A percentile compares a stretch with the other conserved stretches of the same genome.
Conservation (phyloP, 1,140 invertebrate genomes). For the Phenacoccus solenopsis region DNA sequence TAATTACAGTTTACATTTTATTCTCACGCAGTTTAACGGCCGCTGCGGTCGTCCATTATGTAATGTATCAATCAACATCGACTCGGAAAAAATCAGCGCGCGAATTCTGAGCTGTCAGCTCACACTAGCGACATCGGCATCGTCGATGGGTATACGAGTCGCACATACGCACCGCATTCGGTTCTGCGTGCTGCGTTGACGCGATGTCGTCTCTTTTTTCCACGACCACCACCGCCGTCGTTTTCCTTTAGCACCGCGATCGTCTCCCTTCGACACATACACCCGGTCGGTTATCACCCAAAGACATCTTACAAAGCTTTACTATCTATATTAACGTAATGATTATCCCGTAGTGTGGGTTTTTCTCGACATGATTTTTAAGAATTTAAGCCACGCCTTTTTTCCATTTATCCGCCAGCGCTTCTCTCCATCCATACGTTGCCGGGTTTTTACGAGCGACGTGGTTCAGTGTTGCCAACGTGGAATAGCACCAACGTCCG, state of each 20-base stretch:
- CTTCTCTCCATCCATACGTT: neutral
- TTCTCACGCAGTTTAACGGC: no score
- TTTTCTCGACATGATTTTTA: slow-evolving; percentile 13
- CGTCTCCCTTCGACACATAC: neutral
- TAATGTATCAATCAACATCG: neutral
- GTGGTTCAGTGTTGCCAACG: neutral
- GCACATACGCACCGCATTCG: neutral
- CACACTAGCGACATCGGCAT: neutral
- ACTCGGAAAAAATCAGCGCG: slow-evolving; percentile 1
- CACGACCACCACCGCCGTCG: neutral
- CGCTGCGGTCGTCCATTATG: no score
- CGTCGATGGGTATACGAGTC: neutral
- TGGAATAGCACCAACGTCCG: no score
- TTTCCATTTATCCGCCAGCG: neutral
- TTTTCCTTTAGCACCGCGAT: neutral
- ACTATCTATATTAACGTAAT: slow-evolving; percentile 18
- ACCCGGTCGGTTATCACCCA: slow-evolving; percentile 10
- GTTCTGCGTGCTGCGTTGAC: no score
- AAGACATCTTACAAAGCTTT: slow-evolving; percentile 9
- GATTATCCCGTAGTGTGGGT: slow-evolving; percentile 11
- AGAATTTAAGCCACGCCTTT: neutral
- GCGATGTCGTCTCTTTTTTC: neutral
- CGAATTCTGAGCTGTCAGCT: neutral
- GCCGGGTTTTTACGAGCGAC: neutral
- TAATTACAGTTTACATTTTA: no score